Base-by-base conservation (phyloP, 2,888 invertebrate genomes). In the Drosophila kanekoi region DNA sequence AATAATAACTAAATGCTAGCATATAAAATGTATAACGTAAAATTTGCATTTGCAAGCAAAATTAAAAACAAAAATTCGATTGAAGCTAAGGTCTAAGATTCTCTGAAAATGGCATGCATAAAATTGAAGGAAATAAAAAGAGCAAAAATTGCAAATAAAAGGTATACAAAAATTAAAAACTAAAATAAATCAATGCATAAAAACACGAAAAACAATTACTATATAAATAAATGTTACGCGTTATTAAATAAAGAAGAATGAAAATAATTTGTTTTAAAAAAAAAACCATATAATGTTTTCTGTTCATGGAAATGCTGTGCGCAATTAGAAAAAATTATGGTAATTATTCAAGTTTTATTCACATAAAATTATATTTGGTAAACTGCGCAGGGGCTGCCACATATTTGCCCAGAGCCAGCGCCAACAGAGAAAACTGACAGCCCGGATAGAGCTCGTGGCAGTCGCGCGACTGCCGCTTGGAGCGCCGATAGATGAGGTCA, bases 381-480 rank as follows among this genome's bases (percentile, higher is more conserved):
- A 90, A 62, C 47, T 89, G 87, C 0, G 78, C 80, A 0, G 90
- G 75, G 3, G 77, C 78, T 3, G 81, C 71, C 13, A 87, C 87
- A 72, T 92, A 91, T 37, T 90, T 93, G 4, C 96, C 96, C 76
- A 96, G 92, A 4, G 95, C 96, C 91, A 96, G 91, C 84, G 96
- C 95, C 52, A 96, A 93, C 71, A 96, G 90, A 0, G 96, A 96
- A 81, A 96, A 93, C 9, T 95, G 94, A 90, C 96, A 96, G 14
- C 92, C 92, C 64, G 94, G 94, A 86, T 93, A 94, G 82, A 93
- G 92, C 52, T 90, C 79, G 2, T 93, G 92, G 86, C 96, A 96
- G 74, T 94, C 90, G 0, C 58, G 77, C 8, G 79, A 86, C 33
- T 94, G 94, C 44, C 92, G 90, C 54, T 87, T 91, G 40, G 94